phyloP scores from a whole-genome alignment of 2,113 vertebrate species.

The Atlantisia rogersi region DNA sequence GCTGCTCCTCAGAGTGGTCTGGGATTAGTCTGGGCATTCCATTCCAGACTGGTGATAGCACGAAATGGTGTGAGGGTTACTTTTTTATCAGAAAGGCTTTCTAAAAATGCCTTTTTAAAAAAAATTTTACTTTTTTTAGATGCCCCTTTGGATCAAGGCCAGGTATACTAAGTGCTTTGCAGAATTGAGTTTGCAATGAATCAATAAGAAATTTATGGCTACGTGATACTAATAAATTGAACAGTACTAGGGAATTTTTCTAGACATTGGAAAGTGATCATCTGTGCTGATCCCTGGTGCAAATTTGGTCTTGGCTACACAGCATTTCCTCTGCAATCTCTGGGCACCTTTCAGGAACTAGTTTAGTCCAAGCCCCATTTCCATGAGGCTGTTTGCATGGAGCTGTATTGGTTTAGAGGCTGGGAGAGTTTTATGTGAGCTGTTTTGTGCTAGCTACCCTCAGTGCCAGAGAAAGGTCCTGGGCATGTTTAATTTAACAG shows the following conservation, averaged over 20 bases:
- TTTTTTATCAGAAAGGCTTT: background rate
- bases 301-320: background rate
- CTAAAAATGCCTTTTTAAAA: background rate
- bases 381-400: background rate
- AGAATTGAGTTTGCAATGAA: constrained; percentile 6
- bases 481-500: background rate
- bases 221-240: constrained; percentile 14
- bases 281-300: background rate
- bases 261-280: background rate
- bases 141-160: background rate
- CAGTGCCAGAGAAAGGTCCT: background rate
- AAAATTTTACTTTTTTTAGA: background rate
- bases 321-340: background rate
- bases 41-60: background rate
- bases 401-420: background rate
- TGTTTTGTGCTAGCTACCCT: background rate
- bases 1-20: background rate
- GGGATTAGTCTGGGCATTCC: background rate
- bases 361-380: background rate
- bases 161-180: background rate
- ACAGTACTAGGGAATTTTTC: background rate
- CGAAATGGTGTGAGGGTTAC: background rate
- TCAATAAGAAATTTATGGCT: background rate
- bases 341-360: background rate
- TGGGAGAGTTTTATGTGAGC: background rate